These are phyloP conservation scores for Butastur rufipennis DNA, from an alignment of 2,113 vertebrate species.

Conservation along the genomic window DNA sequence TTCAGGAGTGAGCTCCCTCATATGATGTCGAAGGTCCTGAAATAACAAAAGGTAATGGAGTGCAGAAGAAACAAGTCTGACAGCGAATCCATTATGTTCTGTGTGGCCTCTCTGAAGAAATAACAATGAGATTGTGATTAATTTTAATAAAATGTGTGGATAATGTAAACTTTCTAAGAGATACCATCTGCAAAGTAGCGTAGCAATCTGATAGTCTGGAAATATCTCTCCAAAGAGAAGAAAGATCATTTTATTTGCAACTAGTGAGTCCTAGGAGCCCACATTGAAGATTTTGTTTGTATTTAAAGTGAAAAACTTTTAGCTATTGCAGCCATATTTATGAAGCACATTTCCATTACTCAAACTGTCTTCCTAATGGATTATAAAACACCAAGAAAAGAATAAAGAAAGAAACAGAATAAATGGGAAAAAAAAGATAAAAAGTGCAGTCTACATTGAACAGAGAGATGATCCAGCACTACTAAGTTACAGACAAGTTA, in stretches of 20 bases:
- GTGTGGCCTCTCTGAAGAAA: not conserved
- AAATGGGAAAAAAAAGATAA: not conserved
- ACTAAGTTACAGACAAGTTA: not conserved
- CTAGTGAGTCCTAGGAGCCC: not conserved
- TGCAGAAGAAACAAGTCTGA: not conserved
- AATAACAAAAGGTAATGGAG: not conserved
- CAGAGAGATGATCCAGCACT: not conserved
- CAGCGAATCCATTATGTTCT: not conserved
- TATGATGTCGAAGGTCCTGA: not conserved
- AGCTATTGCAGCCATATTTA: not conserved
- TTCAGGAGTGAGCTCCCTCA: not conserved
- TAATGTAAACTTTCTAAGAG: not conserved
- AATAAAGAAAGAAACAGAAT: not conserved
- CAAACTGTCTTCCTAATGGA: not conserved
- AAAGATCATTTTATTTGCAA: not conserved
- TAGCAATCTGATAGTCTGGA: not conserved
- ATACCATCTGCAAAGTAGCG: not conserved
- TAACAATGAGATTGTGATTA: not conserved
- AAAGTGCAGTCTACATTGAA: not conserved
- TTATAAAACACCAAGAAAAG: not conserved
- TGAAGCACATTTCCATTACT: not conserved
- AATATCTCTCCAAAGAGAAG: not conserved
- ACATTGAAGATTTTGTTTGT: not conserved
- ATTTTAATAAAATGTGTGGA: not conserved
- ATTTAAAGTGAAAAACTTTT: not conserved